Base-by-base conservation (phyloP, 2,113 vertebrate genomes). In the Ammodytes marinus region DNA sequence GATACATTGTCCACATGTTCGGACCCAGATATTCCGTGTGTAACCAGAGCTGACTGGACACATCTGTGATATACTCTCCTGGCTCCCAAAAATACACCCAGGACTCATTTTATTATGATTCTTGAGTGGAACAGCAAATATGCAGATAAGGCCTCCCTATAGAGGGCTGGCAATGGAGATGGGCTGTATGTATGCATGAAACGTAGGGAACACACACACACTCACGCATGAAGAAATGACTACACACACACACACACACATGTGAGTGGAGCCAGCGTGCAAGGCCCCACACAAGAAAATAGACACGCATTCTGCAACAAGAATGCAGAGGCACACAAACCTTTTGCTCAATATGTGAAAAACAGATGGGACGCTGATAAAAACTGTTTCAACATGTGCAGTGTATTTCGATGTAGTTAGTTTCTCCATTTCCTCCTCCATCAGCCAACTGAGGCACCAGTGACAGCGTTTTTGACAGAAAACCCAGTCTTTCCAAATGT, bases 1-100 rank as follows among this genome's bases (percentile, higher is more conserved):
- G 89, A 94, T 94, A 90, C 88, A 83, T 88, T 81, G 81, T 85
- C 84, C 89, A 92, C 83, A 92, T 92, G 92, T 90, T 94, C 46
- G n/a, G 27, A 70, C 76, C 43, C 72, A 86, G 85, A 86, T 88
- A 85, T 86, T 89, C 74, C 69, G 67, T 46, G 80, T 82, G 90
- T 89, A 93, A 93, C 85, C 54, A 7, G 78, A 93, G 83, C 49
- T 77, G 77, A 78, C 54, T 85, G 86, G 91, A 91, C 91, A 91
- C 91, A 93, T 89, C 87, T 91, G 91, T 64, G 84, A 89, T 87
- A 83, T 49, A 86, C 87, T 87, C 88, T 85, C 60, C 80, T 86
- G 89, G 79, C 85, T 87, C 81, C 65, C 49, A 86, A 86, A 27
- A 87, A 91, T 81, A 69, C 90, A 92, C 90, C 69, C 76, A 86